Evolutionary conservation across 2,797 vertebrate species (phyloP), one percentile per base, ranked within the genome.

Genomic region (Enteromius radiatus): DNA sequence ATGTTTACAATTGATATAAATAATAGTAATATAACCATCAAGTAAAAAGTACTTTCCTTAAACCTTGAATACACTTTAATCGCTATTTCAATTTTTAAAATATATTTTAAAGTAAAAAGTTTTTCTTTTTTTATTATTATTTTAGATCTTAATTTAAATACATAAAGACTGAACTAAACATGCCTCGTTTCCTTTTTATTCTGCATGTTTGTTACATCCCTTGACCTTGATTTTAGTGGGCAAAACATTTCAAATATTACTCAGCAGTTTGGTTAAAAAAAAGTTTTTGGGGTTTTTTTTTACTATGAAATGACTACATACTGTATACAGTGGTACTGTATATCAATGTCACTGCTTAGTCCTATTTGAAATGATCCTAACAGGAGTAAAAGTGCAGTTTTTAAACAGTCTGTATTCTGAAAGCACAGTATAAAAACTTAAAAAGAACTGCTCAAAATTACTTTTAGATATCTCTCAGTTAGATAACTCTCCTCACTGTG

Each of bases 241-340:
- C 26, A 71, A 49, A 31, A 49, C 45, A 49, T 52, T 73, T 73
- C 15, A 36, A 36, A 74, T 36, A 52, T 52, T n/a, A 74, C 49
- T 54, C 33, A 74, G 47, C 47, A 36, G 28, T 36, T 36, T 33
- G 4, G 2, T 11, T 28, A 52, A 73, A 73, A 70, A 4, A 23
- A 7, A 1, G 7, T 36, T 36, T 36, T 38, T 5, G 5, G 5
- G 3, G 5, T 3, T 2, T 36, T 45, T 70, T 45, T 8, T 47
- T 33, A 31, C 19, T 21, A 21, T 21, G 49, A 52, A 21, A 52
- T 52, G 6, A 52, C 2, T 52, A 8, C 21, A 49, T 49, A 49
- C 47, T 49, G 47, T 19, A 52, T 52, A 52, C 19, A 52, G 19
- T 19, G 19, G 0, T 38, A n/a, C n/a, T n/a, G n/a, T n/a, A 38